Evolutionary conservation across 2,888 invertebrate genomes (phyloP), one percentile per base, ranked within the genome.

Genomic region (Fragum fragum): DNA sequence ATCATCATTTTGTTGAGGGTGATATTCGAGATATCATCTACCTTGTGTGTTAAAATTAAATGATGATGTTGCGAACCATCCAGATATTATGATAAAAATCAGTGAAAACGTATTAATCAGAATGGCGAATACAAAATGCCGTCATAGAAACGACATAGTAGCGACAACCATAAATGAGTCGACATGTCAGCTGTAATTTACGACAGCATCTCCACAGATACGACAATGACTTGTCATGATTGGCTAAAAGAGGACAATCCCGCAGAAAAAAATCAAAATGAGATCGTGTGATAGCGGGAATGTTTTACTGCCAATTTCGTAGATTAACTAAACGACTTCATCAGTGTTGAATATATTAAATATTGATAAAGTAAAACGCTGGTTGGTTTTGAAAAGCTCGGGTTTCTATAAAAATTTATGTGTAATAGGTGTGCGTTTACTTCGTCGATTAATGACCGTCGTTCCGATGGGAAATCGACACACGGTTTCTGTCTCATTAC

Each of bases 311-410:
- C 70, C 75, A 72, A 66, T 80, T 68, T 55, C 52, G 47, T 68
- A 80, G 75, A 80, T 76, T 73, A 80, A 47, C 68, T 47, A 61
- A 75, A 80, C 76, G 80, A 72, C 80, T 80, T 80, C 75, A 80
- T 80, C 80, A 80, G 53, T 36, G 55, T 18, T 69, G 61, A 57
- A 69, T 70, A 70, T 70, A 80, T 76, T 72, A 73, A 76, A 80
- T 68, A 76, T 76, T 72, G 57, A 76, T 69, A 53, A 29, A 26
- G 26, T 32, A 57, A 59, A 76, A 73, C 76, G 80, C 61, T 71
- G 23, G 39, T 66, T 79, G 75, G 63, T 66, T 79, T 79, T 52
- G 61, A 52, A 70, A 70, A 59, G 74, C 36, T 66, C n/a, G 26
- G 5, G 32, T 42, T 72, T 32, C 32, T 36, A 66, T 77, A 55